Evolutionary conservation across 2,797 vertebrate genomes (phyloP), one percentile per base, ranked within the genome.

Genomic region (Dipus sagitta): DNA sequence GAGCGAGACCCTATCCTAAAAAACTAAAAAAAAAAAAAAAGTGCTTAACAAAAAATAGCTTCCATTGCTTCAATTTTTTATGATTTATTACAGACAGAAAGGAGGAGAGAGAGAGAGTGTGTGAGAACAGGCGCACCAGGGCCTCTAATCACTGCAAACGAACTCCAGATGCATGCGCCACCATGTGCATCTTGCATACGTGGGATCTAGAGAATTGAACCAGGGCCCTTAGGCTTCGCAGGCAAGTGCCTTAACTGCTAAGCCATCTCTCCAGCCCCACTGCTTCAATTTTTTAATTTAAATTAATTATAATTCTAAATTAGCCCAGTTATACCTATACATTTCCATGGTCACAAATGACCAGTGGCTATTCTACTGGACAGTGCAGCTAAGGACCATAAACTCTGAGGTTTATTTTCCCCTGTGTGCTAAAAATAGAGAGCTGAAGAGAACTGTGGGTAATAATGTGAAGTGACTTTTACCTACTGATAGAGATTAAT

Each of bases 401-500:
- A 9, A 38, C 34, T 80, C 70, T 12, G 1, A 38, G 28, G 20
- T 26, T 76, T 24, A n/a, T 76, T 65, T 88, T 32, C 64, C 78
- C 13, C 5, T 13, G 58, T 34, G 42, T 13, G 47, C 72, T 84
- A 85, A 84, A 74, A 92, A 68, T 65, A 13, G 34, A 93, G 92
- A 96, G 76, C 4, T 24, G 32, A 81, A 70, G 7, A 20, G 52
- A n/a, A 14, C 2, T 15, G 52, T 21, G 52, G 68, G 79, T 42
- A 76, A 34, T 17, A 32, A 60, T 2, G 12, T 52, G 18, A 78
- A 62, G 92, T 92, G 96, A 97, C 97, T 95, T 88, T 77, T 86
- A 75, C 85, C 92, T 88, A 34, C 71, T 30, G 88, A 93, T 38
- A 80, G 20, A 91, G 92, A 91, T 92, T 95, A 97, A 93, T 79